Conservation (phyloP, 2,113 vertebrate species). For the Isurus oxyrinchus region DNA sequence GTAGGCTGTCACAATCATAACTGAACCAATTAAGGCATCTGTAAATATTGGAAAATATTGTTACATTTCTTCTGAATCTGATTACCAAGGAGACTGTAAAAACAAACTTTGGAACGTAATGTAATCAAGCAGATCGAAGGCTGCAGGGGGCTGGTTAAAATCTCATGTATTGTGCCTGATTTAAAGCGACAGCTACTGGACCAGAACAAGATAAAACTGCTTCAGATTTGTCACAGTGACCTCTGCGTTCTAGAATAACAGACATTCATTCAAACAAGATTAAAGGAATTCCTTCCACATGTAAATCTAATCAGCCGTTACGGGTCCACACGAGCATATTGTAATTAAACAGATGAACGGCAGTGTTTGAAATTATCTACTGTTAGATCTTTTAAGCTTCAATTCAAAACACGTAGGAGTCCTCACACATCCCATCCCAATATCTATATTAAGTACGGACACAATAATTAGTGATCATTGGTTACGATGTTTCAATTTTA, state of each 20-base stretch:
- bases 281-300: slow-evolving; percentile 1
- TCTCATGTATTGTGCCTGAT: background rate
- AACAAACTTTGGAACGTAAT: background rate
- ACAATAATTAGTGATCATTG: background rate
- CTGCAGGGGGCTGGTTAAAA: background rate
- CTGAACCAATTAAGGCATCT: background rate
- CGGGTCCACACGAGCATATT: background rate
- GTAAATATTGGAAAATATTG: slow-evolving; percentile 3
- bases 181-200: background rate
- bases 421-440: background rate
- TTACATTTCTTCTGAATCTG: background rate
- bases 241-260: background rate
- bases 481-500: background rate
- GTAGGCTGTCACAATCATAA: background rate
- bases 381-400: background rate
- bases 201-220: background rate
- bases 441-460: background rate
- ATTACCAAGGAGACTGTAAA: background rate
- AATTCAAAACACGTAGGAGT: background rate
- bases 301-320: background rate
- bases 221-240: background rate
- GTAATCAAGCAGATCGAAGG: background rate
- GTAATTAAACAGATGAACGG: slow-evolving; percentile 13
- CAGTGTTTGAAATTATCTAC: background rate
- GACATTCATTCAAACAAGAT: background rate